Evolutionary conservation across 1,140 invertebrate species (phyloP).

Genomic region (Pseudachorutes palmiensis): DNA sequence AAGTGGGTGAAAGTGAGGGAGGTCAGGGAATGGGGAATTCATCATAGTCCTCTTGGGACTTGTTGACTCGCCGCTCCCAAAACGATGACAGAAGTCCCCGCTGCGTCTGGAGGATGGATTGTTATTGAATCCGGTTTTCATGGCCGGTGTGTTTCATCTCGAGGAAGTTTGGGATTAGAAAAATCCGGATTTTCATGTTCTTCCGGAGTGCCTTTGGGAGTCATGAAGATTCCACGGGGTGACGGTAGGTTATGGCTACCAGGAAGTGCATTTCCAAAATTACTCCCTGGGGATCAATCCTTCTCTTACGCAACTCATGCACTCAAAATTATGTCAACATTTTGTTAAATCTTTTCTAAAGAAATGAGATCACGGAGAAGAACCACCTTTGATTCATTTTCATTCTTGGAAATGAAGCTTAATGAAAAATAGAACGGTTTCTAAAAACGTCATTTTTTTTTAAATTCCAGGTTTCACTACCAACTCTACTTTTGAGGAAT

Average conservation of each 20-base stretch:
- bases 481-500: too few relatives aligned
- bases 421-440: too few relatives aligned
- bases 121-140: too few relatives aligned
- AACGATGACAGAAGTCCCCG: not conserved
- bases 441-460: too few relatives aligned
- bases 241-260: not conserved
- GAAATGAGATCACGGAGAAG: too few relatives aligned
- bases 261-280: not conserved
- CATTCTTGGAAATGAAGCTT: too few relatives aligned
- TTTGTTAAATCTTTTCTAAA: too few relatives aligned
- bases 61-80: not conserved
- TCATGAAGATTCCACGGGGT: not conserved
- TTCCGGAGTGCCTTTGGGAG: not conserved
- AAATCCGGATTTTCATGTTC: not conserved
- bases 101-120: too few relatives aligned
- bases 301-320: too few relatives aligned
- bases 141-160: conserved; percentile 7
- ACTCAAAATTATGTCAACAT: too few relatives aligned
- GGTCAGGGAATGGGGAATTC: not conserved
- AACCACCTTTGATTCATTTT: too few relatives aligned
- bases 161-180: conserved; percentile 3
- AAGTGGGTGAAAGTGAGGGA: not conserved
- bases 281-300: not conserved
- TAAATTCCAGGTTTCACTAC: too few relatives aligned
- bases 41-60: not conserved